Evolutionary conservation across 2,797 vertebrate genomes (phyloP).

Genomic region (Psittacula echo): DNA sequence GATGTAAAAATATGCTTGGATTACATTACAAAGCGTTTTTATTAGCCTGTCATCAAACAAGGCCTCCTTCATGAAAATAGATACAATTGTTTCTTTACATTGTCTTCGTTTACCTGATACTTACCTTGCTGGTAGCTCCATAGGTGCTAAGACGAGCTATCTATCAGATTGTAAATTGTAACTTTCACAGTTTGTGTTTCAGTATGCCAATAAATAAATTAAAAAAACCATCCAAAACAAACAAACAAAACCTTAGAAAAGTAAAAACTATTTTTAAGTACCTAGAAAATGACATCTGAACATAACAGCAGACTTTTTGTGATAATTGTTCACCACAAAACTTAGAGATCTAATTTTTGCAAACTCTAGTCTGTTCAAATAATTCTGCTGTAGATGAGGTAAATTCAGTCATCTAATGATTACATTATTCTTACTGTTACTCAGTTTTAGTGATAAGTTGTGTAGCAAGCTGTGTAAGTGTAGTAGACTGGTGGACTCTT

Average conservation of each 20-base stretch:
- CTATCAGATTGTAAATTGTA: neutral
- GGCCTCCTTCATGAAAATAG: neutral
- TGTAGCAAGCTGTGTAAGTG: neutral
- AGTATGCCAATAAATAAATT: neutral
- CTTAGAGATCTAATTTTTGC: neutral
- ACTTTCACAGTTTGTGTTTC: neutral
- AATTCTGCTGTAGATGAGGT: neutral
- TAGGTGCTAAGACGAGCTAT: neutral
- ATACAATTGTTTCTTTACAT: neutral
- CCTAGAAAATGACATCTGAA: neutral
- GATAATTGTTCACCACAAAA: neutral
- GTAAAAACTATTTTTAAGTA: neutral
- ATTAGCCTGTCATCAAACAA: neutral
- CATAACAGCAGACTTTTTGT: neutral
- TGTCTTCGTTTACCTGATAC: neutral
- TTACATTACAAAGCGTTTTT: neutral
- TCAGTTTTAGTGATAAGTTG: neutral
- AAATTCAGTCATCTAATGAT: neutral
- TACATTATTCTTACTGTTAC: neutral
- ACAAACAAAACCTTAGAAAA: neutral
- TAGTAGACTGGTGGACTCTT: neutral
- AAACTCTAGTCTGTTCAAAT: neutral
- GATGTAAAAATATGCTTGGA: neutral
- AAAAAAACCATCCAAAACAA: fast-evolving
- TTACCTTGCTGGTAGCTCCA: neutral